Evolutionary conservation across 2,888 invertebrate species (phyloP).

Genomic region (Euproctis similis): DNA sequence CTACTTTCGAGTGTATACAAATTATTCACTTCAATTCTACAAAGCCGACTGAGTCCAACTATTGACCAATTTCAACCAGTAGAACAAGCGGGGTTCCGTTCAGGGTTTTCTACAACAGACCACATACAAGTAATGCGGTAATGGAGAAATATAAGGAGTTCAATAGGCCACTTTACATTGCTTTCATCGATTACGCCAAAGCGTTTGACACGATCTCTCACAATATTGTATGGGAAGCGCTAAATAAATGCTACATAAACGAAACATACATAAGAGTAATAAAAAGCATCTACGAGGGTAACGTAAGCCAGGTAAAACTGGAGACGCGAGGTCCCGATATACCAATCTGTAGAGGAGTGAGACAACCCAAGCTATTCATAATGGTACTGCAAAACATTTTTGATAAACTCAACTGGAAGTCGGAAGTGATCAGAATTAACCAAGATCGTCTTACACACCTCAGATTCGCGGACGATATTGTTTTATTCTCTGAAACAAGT

Average conservation of each 20-base stretch:
- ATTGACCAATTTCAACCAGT: constrained; percentile 4
- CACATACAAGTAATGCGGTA: constrained; percentile 2
- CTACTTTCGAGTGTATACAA: constrained; percentile 4
- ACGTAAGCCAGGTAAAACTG: constrained; percentile 5
- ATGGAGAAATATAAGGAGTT: constrained; percentile 1
- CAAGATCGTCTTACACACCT: not conserved
- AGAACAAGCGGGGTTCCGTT: constrained; percentile 8
- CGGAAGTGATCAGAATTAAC: not conserved
- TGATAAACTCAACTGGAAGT: not conserved
- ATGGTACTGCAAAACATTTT: not conserved
- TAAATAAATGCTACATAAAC: constrained; percentile 1
- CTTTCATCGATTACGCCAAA: constrained; percentile 9
- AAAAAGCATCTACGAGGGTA: constrained; percentile 6
- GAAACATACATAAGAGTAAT: constrained; percentile 6
- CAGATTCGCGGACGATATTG: not conserved
- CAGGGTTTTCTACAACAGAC: constrained; percentile 6
- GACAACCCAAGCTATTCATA: constrained; percentile 1
- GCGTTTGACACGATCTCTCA: constrained; percentile 9
- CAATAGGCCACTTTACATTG: constrained; percentile 4
- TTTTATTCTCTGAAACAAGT: not conserved
- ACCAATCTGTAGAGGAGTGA: constrained; percentile 5
- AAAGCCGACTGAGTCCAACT: not conserved
- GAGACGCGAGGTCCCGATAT: constrained; percentile 5
- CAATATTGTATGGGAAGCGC: constrained; percentile 6
- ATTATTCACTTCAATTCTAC: constrained; percentile 1